Base-by-base conservation (phyloP, 2,113 vertebrate genomes). In the Gobiocypris rarus region DNA sequence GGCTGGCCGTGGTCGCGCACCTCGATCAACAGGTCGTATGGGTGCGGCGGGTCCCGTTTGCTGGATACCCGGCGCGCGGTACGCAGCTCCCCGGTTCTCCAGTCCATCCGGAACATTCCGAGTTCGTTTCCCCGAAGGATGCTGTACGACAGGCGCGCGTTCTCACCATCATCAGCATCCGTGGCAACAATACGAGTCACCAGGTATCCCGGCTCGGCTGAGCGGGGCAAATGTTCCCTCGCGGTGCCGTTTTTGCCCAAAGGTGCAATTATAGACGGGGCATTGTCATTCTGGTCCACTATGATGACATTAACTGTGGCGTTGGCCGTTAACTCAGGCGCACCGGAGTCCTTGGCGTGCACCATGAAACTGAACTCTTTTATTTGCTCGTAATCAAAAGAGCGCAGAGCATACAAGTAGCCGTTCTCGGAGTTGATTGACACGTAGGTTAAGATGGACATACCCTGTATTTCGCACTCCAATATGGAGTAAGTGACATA, bases 371-470 rank as follows among this genome's bases (percentile, higher is more conserved):
- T 96, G 88, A 99, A 98, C 92, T 97, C 96, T 88, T 97, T 98
- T 70, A 99, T 95, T 92, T 97, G 97, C 91, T 99, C 97, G 24
- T 98, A 98, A 90, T 99, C 97, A 80, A 99, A 99, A 45, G 97
- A 98, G 89, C 98, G 96, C 93, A 99, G 94, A 14, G 98, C 98
- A 89, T 99, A 98, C 89, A 99, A 93, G 88, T 97, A 98, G 75
- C 98, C 98, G 56, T 97, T 99, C 91, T 99, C 97, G 1, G 97
- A 95, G 92, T 99, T 99, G 90, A 99, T 97, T 90, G 97, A 98
- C 84, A 99, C 97, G 59, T 98, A 99, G 3, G 97, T 98, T 91
- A 97, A 96, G 81, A 98, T 95, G 8, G 97, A 97, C 97, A 98
- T 99, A 86, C 96, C 97, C 93, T 98, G 97, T 89, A 98, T 98